Conservation (phyloP, 2,797 vertebrate genomes). For the Lates japonicus region DNA sequence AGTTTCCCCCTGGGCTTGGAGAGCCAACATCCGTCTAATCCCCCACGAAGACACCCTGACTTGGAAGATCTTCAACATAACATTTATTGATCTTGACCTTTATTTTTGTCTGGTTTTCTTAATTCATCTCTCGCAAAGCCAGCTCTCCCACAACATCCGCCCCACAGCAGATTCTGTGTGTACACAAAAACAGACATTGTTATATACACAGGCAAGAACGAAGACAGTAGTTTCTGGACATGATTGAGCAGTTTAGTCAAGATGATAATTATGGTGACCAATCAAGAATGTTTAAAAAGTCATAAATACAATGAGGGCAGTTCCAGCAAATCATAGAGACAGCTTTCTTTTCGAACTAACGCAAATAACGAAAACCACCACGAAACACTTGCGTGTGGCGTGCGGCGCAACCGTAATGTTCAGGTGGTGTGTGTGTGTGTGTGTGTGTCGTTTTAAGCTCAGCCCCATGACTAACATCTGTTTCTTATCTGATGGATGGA, state of each 20-base stretch:
- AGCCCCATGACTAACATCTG: constrained; percentile 67
- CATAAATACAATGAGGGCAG: constrained; percentile 48
- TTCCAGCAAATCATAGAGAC: constrained; percentile 61
- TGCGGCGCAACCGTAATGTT: too few species aligned
- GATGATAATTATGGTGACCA: constrained; percentile 59
- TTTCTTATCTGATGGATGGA: constrained; percentile 79
- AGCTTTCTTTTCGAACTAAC: too few species aligned
- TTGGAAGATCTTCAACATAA: constrained; percentile 31
- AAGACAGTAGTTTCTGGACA: constrained; percentile 62
- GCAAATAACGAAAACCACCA: too few species aligned
- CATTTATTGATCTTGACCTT: constrained; percentile 57
- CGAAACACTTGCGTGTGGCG: too few species aligned
- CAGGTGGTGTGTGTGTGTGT: constrained; percentile 18
- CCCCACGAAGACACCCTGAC: constrained; percentile 48
- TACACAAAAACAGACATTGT: constrained; percentile 56
- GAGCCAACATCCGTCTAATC: constrained; percentile 47
- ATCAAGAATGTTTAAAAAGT: constrained; percentile 68
- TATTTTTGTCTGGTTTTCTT: constrained; percentile 60
- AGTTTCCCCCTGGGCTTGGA: constrained; percentile 28
- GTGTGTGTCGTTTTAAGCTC: constrained; percentile 54
- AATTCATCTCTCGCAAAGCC: constrained; percentile 58
- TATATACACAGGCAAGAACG: constrained; percentile 32
- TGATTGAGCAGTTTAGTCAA: constrained; percentile 55
- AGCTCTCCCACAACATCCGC: constrained; percentile 61
- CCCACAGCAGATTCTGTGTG: constrained; percentile 45